phyloP scores from a whole-genome alignment of 2,888 invertebrate genomes.

The Drosophila limbata region DNA sequence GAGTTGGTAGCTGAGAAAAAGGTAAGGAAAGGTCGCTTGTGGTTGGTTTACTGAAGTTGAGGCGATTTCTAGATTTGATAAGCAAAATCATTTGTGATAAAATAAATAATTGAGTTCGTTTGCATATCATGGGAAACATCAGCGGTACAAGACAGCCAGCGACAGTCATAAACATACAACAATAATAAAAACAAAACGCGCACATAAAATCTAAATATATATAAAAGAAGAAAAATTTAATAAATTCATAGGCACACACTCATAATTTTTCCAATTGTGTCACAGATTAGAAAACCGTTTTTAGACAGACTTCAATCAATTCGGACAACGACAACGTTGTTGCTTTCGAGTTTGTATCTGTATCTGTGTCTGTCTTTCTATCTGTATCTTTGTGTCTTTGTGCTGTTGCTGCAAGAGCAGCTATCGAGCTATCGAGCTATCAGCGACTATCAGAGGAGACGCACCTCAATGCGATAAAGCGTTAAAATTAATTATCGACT shows the following conservation, averaged over 20 bases:
- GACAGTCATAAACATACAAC: constrained; percentile 25
- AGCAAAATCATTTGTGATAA: constrained; percentile 82
- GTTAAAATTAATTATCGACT: constrained; percentile 82
- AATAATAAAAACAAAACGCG: constrained; percentile 25
- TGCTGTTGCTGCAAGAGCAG: constrained; percentile 24
- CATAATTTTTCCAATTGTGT: constrained; percentile 72
- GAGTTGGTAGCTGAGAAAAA: constrained; percentile 72
- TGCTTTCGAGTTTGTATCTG: constrained; percentile 11
- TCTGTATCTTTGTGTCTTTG: constrained; percentile 2
- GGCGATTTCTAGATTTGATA: constrained; percentile 80
- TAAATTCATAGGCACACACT: constrained; percentile 66
- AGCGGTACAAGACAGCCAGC: constrained; percentile 23
- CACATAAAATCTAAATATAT: constrained; percentile 15
- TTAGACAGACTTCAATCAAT: constrained; percentile 80
- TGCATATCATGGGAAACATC: constrained; percentile 83
- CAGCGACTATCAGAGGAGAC: constrained; percentile 59
- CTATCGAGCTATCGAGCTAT: constrained; percentile 45
- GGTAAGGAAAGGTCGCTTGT: constrained; percentile 48
- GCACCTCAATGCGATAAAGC: constrained; percentile 79
- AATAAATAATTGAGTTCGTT: constrained; percentile 84
- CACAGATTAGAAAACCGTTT: constrained; percentile 69
- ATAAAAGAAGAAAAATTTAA: constrained; percentile 44
- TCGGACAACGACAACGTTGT: constrained; percentile 54
- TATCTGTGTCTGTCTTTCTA: constrained; percentile 24
- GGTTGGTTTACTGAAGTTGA: constrained; percentile 61